Evolutionary conservation across 2,797 vertebrate genomes (phyloP).

Genomic region (Microctenopoma stevenorrisi): DNA sequence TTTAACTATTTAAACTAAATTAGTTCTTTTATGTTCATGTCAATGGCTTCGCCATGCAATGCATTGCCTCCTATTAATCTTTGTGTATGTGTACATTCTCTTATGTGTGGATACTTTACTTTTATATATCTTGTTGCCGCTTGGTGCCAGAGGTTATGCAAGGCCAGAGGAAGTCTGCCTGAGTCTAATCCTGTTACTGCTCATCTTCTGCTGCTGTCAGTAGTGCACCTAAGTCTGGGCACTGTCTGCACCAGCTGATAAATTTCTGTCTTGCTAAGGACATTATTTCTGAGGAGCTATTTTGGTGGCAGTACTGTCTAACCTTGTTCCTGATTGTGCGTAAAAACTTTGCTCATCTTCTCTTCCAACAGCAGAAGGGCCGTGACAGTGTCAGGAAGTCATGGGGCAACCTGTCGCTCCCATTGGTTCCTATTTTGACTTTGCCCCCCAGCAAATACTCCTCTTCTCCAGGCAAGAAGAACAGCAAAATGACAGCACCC

Average conservation of each 20-base stretch:
- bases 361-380: conserved; percentile 83
- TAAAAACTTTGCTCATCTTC: background rate
- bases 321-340: background rate
- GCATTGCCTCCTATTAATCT: too few relatives aligned
- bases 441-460: conserved; percentile 78
- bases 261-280: conserved; percentile 9
- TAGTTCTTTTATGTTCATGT: too few relatives aligned
- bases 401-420: conserved; percentile 85
- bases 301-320: background rate
- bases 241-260: conserved; percentile 17
- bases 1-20: too few relatives aligned
- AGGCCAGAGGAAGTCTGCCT: conserved; percentile 25
- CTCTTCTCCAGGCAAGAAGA: conserved; percentile 84
- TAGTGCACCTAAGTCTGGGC: conserved; percentile 7
- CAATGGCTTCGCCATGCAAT: too few relatives aligned
- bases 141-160: conserved; percentile 6
- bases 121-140: too few relatives aligned
- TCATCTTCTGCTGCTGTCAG: conserved; percentile 44
- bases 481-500: conserved; percentile 82
- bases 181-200: conserved; percentile 62
- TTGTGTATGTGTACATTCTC: too few relatives aligned
- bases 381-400: conserved; percentile 83
- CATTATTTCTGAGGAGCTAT: background rate
- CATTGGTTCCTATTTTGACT: conserved; percentile 71
- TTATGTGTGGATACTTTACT: too few relatives aligned